Conservation (phyloP, 2,113 vertebrate species). For the Otus sunia region DNA sequence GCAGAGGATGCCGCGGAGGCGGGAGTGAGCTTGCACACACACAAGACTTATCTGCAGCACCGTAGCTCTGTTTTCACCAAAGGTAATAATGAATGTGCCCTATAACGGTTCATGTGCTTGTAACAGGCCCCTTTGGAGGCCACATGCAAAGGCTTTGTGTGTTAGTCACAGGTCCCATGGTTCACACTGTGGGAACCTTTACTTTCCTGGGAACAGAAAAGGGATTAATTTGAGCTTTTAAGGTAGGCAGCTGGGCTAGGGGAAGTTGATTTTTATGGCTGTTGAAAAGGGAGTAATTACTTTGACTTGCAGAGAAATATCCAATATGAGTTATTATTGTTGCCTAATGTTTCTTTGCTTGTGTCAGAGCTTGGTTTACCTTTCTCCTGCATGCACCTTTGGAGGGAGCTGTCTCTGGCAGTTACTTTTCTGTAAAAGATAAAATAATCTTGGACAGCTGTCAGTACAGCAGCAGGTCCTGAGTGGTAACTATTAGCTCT, state of each 20-base stretch:
- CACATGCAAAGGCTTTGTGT: background rate
- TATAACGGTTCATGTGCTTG: background rate
- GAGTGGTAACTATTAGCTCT: background rate
- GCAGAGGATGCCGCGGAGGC: background rate
- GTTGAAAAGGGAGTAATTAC: background rate
- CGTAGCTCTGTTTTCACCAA: background rate
- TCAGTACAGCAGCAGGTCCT: no score
- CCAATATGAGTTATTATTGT: fast-evolving
- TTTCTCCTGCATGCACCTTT: background rate
- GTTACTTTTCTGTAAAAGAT: background rate
- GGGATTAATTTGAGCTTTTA: background rate
- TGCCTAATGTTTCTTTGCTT: background rate
- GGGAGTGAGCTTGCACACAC: background rate
- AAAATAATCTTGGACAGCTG: background rate
- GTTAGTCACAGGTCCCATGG: background rate
- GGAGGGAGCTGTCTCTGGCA: background rate
- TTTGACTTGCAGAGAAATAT: background rate
- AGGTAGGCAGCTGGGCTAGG: background rate
- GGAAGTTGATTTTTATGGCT: background rate
- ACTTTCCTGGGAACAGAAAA: background rate
- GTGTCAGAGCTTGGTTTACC: background rate
- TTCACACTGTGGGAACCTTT: background rate
- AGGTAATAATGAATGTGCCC: background rate
- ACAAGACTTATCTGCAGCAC: background rate
- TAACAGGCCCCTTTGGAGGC: background rate